phyloP scores from a whole-genome alignment of 2,888 invertebrate species.

The Philonicus albiceps region DNA sequence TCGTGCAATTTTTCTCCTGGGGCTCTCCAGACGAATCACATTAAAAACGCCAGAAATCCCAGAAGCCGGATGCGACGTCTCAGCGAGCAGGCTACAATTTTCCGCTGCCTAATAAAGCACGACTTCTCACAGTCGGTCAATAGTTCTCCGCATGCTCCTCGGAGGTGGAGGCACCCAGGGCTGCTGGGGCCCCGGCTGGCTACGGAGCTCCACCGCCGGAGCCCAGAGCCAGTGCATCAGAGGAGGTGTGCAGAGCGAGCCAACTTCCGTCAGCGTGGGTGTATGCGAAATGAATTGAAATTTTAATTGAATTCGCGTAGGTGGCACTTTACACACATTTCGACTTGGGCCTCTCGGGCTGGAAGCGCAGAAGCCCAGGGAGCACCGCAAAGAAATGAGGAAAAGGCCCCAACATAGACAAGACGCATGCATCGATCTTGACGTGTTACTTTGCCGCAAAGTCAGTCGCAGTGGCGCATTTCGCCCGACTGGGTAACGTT shows the following conservation, averaged over 20 bases:
- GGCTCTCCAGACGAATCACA: not conserved
- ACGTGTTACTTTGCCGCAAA: conserved; percentile 24
- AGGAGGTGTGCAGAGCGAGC: not conserved
- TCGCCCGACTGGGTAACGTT: not conserved
- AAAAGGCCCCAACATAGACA: not conserved
- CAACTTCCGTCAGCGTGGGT: conserved; percentile 42
- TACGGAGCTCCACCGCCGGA: not conserved
- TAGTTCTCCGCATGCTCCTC: not conserved
- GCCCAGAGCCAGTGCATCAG: not conserved
- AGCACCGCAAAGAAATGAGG: not conserved
- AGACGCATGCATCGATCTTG: conserved; percentile 16
- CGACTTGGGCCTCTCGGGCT: not conserved
- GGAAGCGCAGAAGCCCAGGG: not conserved
- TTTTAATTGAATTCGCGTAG: conserved; percentile 44
- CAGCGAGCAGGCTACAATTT: conserved; percentile 1
- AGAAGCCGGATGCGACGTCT: conserved; percentile 36
- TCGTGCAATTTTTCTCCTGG: not conserved
- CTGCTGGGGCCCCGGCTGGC: not conserved
- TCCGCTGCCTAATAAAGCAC: conserved; percentile 36
- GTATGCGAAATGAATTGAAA: conserved; percentile 45
- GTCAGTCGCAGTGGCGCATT: not conserved
- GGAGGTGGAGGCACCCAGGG: not conserved
- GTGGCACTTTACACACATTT: conserved; percentile 43
- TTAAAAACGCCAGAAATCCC: not conserved
- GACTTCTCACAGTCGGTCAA: conserved; percentile 37